Conservation (phyloP, 2,113 vertebrate species). For the Sprattus sprattus region DNA sequence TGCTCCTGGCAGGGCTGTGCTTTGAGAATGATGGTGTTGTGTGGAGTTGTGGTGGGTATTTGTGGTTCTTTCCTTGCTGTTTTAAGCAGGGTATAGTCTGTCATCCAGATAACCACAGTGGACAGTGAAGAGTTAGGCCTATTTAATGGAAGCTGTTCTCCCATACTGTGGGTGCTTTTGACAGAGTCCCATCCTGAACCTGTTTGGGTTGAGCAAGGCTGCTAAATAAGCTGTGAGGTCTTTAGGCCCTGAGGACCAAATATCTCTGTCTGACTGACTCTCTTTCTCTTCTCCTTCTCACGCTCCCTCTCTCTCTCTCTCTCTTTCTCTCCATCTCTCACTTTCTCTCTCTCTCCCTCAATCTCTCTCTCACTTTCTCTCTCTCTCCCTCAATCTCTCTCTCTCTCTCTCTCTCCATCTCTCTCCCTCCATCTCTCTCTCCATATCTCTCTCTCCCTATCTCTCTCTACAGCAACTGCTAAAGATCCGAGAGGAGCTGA, state of each 20-base stretch:
- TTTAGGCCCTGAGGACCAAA: neutral
- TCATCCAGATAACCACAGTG: neutral
- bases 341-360: no score
- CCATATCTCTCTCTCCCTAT: neutral
- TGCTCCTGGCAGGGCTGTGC: no score
- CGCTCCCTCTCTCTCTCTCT: no score
- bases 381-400: no score
- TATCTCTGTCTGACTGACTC: neutral
- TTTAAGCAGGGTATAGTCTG: neutral
- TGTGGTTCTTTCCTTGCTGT: neutral
- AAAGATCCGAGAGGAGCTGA: conserved; percentile 89
- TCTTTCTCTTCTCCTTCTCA: neutral
- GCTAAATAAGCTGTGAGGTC: neutral
- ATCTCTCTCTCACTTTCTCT: no score
- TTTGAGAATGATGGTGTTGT: neutral
- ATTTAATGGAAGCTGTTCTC: neutral
- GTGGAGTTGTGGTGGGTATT: neutral
- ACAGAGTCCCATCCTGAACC: neutral
- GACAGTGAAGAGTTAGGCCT: neutral
- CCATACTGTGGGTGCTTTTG: neutral
- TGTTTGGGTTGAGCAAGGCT: neutral
- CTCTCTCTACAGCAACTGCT: conserved; percentile 82
- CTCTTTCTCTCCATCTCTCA: no score
- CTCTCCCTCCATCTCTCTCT: no score
- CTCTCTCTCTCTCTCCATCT: no score